Evolutionary conservation across 2,113 vertebrate species (phyloP).

Genomic region (Hyla sarda): DNA sequence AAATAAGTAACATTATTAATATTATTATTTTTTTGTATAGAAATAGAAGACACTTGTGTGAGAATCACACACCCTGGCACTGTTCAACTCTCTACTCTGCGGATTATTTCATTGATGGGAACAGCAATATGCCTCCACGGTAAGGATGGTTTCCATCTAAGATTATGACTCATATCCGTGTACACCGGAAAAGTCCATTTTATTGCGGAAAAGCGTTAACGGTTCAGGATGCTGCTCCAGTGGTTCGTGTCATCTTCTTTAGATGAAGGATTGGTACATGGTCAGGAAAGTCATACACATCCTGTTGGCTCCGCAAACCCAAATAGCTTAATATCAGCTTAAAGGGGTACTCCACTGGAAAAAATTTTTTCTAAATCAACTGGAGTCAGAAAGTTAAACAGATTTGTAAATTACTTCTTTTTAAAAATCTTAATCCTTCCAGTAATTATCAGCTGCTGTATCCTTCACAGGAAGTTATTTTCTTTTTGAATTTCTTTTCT

Average conservation of each 20-base stretch:
- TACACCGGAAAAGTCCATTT: conserved; percentile 69
- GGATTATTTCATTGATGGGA: conserved; percentile 64
- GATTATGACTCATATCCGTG: conserved; percentile 67
- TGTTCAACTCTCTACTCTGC: conserved; percentile 49
- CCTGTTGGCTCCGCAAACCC: background rate
- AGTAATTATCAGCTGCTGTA: no score
- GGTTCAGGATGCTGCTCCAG: conserved; percentile 69
- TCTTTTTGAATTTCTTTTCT: no score
- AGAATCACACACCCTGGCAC: background rate
- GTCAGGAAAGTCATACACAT: conserved; percentile 62
- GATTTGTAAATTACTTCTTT: no score
- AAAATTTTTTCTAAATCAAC: no score
- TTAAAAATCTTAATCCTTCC: no score
- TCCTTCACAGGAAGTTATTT: no score
- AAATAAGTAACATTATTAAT: no score
- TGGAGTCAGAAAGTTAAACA: no score
- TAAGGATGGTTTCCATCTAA: conserved; percentile 38
- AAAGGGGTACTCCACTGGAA: no score
- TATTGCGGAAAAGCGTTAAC: conserved; percentile 71
- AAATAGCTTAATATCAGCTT: background rate
- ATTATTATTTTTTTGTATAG: background rate
- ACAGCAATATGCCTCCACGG: conserved; percentile 65
- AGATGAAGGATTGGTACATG: conserved; percentile 70
- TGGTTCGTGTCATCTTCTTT: conserved; percentile 67
- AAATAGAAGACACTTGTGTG: background rate